Evolutionary conservation across 2,888 invertebrate species (phyloP).

Genomic region (Epicampocera succincta): DNA sequence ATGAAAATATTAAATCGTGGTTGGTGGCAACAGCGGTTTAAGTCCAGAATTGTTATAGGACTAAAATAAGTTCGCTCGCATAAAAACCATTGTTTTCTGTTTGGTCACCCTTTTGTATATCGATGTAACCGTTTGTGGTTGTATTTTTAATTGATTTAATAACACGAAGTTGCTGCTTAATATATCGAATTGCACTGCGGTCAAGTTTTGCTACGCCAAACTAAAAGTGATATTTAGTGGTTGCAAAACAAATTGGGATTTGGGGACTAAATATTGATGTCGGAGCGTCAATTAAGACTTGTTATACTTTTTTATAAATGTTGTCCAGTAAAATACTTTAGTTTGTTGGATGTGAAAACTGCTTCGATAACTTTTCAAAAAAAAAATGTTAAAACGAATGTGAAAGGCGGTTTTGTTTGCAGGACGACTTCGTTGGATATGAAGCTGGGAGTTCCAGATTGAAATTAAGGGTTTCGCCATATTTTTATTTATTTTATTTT

Average conservation of each 20-base stretch:
- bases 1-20: constrained; percentile 8
- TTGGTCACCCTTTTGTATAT: background rate
- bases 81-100: background rate
- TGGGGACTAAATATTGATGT: constrained; percentile 1
- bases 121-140: constrained; percentile 45
- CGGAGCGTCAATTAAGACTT: constrained; percentile 19
- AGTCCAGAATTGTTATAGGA: too few relatives aligned
- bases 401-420: too few relatives aligned
- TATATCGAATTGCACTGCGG: constrained; percentile 39
- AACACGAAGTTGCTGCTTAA: constrained; percentile 37
- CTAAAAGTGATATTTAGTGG: constrained; percentile 17
- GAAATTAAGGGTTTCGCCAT: too few relatives aligned
- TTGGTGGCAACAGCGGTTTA: background rate
- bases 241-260: constrained; percentile 14
- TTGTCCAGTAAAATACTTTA: background rate
- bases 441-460: too few relatives aligned
- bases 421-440: too few relatives aligned
- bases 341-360: too few relatives aligned
- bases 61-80: too few relatives aligned
- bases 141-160: constrained; percentile 43
- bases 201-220: constrained; percentile 11
- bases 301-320: background rate
- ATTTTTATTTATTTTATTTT: too few relatives aligned
- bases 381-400: too few relatives aligned
- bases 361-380: too few relatives aligned